Percentiles rank a stretch among this genome's conserved stretches.
These are phyloP conservation scores for Drosophila helvetica DNA, from an alignment of 2,888 invertebrate genomes.

Conservation along the genomic window DNA sequence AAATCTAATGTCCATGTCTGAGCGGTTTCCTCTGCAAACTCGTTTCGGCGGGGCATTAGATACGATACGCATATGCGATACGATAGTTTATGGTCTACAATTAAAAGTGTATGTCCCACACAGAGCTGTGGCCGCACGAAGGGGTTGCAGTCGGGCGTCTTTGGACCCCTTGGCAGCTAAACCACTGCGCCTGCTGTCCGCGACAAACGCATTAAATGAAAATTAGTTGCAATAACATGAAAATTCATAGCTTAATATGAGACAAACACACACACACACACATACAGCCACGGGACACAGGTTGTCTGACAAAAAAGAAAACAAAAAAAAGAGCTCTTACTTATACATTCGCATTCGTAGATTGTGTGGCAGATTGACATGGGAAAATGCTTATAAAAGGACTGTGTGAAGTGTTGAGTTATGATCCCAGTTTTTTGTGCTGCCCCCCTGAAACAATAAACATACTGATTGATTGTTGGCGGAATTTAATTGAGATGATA, in stretches of 20 bases:
- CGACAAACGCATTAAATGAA: constrained; percentile 60
- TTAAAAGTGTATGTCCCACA: constrained; percentile 64
- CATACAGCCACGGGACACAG: constrained; percentile 16
- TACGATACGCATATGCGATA: constrained; percentile 69
- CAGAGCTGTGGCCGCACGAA: background rate
- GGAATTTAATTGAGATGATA: constrained; percentile 45
- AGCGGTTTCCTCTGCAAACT: constrained; percentile 71
- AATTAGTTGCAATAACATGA: constrained; percentile 78
- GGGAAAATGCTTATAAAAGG: constrained; percentile 73
- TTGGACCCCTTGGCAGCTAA: background rate
- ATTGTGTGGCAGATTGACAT: constrained; percentile 68
- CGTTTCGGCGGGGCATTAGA: constrained; percentile 71
- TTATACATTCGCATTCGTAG: constrained; percentile 39
- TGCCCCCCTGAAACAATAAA: constrained; percentile 43
- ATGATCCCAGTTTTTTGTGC: constrained; percentile 38
- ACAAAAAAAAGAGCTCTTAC: constrained; percentile 51
- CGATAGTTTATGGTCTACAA: constrained; percentile 72
- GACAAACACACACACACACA: constrained; percentile 29
- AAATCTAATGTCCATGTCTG: constrained; percentile 73
- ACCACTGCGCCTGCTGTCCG: background rate
- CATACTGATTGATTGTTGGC: constrained; percentile 52
- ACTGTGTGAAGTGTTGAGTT: constrained; percentile 63
- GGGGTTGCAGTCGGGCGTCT: constrained; percentile 10
- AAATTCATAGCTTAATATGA: constrained; percentile 75
- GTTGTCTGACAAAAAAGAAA: constrained; percentile 34